Conservation (phyloP, 2,888 invertebrate species). For the Drosophila peninsularis region DNA sequence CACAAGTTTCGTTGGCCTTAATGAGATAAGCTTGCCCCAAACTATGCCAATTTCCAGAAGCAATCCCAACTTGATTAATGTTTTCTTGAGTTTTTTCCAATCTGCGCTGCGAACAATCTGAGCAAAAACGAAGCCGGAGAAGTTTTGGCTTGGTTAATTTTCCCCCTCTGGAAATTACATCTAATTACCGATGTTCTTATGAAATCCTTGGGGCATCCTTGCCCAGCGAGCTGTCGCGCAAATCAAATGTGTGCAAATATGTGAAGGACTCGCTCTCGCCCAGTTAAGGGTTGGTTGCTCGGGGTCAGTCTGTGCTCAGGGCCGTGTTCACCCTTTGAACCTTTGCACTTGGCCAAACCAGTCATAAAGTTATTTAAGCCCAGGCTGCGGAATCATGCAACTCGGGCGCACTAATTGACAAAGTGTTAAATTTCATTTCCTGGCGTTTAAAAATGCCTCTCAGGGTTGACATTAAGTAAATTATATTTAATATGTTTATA, state of each 20-base stretch:
- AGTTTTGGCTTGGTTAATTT: constrained; percentile 30
- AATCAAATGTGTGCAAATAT: constrained; percentile 67
- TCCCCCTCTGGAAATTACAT: constrained; percentile 38
- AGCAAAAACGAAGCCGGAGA: constrained; percentile 27
- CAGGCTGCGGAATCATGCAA: constrained; percentile 8
- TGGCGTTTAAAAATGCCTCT: constrained; percentile 56
- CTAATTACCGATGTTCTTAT: constrained; percentile 75
- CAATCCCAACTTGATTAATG: constrained; percentile 45
- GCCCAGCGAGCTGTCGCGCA: constrained; percentile 29
- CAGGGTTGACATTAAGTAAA: constrained; percentile 82
- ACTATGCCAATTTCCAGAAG: not conserved
- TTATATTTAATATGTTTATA: constrained; percentile 84
- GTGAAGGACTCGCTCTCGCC: constrained; percentile 17
- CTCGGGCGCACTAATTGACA: constrained; percentile 73
- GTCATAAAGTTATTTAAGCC: constrained; percentile 35
- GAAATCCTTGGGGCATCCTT: constrained; percentile 65
- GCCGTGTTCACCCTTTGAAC: constrained; percentile 70
- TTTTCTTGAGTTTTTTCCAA: constrained; percentile 24
- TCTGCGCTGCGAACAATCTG: constrained; percentile 27
- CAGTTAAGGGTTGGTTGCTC: constrained; percentile 71
- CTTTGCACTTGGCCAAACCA: constrained; percentile 35
- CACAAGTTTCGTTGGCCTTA: constrained; percentile 1
- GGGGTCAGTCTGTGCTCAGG: constrained; percentile 29
- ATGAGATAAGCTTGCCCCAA: constrained; percentile 2
- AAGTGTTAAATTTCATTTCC: constrained; percentile 79